These are phyloP conservation scores for Thamnophis elegans DNA, from an alignment of 2,797 vertebrate species.

Conservation along the genomic window DNA sequence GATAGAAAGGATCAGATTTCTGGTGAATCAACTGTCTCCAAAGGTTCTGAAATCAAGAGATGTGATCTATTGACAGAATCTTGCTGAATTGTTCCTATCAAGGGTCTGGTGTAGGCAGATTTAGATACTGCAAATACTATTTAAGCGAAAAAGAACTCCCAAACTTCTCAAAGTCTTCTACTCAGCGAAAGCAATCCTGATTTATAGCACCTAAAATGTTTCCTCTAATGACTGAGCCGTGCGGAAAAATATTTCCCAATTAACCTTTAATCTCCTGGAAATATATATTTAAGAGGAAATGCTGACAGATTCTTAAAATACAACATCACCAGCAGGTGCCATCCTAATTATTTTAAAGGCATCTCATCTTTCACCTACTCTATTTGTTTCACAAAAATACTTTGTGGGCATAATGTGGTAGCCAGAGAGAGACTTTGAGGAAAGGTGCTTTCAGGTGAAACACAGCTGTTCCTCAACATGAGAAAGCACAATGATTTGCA, in stretches of 20 bases:
- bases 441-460: background rate
- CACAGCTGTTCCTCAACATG: background rate
- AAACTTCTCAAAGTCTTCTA: background rate
- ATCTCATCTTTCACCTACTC: background rate
- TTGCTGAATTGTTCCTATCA: background rate
- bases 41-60: background rate
- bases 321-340: background rate
- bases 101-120: background rate
- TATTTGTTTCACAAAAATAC: background rate
- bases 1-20: background rate
- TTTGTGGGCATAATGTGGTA: background rate
- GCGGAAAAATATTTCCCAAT: background rate
- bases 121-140: background rate
- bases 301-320: background rate
- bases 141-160: background rate
- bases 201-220: background rate
- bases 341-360: background rate
- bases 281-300: background rate
- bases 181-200: background rate
- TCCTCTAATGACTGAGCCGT: background rate
- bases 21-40: background rate
- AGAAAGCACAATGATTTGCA: background rate
- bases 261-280: background rate
- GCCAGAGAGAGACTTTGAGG: background rate
- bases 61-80: background rate